phyloP scores from a whole-genome alignment of 2,113 vertebrate genomes.

The Nematolebias whitei region DNA sequence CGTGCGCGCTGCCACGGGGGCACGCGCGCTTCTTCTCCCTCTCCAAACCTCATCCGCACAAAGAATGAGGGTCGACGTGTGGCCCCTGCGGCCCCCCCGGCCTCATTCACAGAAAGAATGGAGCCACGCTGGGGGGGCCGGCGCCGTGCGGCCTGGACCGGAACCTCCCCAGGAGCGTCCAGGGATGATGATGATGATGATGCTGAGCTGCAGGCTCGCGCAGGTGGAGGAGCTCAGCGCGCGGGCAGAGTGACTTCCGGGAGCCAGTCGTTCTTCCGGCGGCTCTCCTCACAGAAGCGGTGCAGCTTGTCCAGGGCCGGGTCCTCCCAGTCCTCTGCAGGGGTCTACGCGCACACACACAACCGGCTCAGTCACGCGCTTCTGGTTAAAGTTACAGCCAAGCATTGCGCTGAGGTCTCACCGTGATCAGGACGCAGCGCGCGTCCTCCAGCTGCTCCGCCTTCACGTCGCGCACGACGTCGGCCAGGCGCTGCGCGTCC shows the following conservation, averaged over 20 bases:
- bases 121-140: conserved; percentile 76
- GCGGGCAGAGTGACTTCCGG: conserved; percentile 80
- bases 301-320: conserved; percentile 83
- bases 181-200: conserved; percentile 74
- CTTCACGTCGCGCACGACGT: conserved; percentile 70
- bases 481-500: conserved; percentile 72
- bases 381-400: too few species aligned
- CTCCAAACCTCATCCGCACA: conserved; percentile 87
- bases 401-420: too few species aligned
- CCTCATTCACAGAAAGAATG: conserved; percentile 82
- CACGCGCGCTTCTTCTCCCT: conserved; percentile 82
- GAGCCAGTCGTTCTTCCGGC: conserved; percentile 80
- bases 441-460: conserved; percentile 73
- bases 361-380: background rate
- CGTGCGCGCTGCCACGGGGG: conserved; percentile 73
- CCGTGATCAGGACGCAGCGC: conserved; percentile 84
- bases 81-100: conserved; percentile 77
- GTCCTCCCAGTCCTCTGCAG: conserved; percentile 80
- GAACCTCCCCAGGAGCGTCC: conserved; percentile 80
- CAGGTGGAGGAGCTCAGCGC: conserved; percentile 68
- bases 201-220: conserved; percentile 58
- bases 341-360: too few species aligned
- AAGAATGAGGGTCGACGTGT: conserved; percentile 83
- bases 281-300: conserved; percentile 83
- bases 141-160: conserved; percentile 75